These are phyloP conservation scores for Piscicola geometra DNA, from an alignment of 2,888 invertebrate species.

Conservation along the genomic window DNA sequence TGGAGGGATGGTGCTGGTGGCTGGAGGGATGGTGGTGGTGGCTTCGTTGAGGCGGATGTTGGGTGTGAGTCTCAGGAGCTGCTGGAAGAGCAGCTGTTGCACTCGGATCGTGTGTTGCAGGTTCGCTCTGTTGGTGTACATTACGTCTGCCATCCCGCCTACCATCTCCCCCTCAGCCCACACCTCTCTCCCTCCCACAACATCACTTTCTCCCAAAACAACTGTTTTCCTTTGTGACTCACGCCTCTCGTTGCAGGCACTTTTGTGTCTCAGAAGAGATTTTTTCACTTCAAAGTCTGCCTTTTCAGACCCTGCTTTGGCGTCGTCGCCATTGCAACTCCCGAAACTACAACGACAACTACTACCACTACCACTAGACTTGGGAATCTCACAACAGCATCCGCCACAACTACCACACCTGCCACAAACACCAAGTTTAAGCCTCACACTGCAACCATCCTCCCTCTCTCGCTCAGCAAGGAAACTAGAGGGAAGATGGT, in stretches of 20 bases:
- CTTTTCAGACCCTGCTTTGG: too few relatives aligned
- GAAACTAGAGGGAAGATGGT: too few relatives aligned
- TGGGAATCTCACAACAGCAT: too few relatives aligned
- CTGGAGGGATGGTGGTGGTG: too few relatives aligned
- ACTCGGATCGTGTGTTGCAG: slow-evolving; percentile 10
- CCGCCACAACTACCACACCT: too few relatives aligned
- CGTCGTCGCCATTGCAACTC: too few relatives aligned
- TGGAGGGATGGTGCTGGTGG: too few relatives aligned
- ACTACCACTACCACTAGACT: too few relatives aligned
- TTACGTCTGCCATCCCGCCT: background rate
- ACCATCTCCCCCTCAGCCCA: background rate
- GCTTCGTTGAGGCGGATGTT: background rate
- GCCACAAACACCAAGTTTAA: too few relatives aligned
- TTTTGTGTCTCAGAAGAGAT: background rate
- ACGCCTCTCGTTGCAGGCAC: background rate
- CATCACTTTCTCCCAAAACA: slow-evolving; percentile 5
- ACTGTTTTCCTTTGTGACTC: background rate
- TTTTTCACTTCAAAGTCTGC: background rate
- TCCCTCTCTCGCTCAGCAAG: too few relatives aligned
- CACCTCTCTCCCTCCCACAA: background rate
- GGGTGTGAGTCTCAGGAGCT: background rate
- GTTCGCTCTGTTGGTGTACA: slow-evolving; percentile 9
- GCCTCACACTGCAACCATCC: too few relatives aligned
- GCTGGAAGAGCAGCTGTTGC: slow-evolving; percentile 6
- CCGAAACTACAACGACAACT: too few relatives aligned